phyloP scores from a whole-genome alignment of 2,888 invertebrate genomes.

The Endomychus coccineus region DNA sequence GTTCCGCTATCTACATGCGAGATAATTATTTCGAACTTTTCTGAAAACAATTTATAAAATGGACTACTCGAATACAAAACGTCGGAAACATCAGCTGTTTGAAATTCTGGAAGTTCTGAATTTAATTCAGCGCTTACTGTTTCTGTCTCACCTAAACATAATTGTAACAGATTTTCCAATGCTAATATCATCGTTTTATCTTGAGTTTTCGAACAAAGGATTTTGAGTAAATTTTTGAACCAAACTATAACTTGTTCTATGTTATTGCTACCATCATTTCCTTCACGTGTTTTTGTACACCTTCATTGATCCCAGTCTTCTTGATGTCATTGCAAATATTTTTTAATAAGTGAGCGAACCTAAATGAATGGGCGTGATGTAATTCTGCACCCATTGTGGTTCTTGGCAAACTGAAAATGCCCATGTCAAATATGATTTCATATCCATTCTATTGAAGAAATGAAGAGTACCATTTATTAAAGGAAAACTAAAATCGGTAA shows the following conservation, averaged over 20 bases:
- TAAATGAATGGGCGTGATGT: constrained; percentile 1
- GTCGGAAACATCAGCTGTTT: not conserved
- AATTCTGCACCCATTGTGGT: not conserved
- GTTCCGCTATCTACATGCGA: too few relatives aligned
- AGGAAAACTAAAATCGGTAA: constrained; percentile 4
- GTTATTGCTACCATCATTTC: constrained; percentile 4
- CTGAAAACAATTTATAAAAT: constrained; percentile 3
- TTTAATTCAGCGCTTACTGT: too few relatives aligned
- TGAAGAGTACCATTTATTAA: constrained; percentile 2
- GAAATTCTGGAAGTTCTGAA: too few relatives aligned
- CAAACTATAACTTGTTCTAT: constrained; percentile 2
- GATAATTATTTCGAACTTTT: too few relatives aligned
- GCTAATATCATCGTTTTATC: too few relatives aligned
- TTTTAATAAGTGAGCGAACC: constrained; percentile 2
- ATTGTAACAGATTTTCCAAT: too few relatives aligned
- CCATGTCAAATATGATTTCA: constrained; percentile 1
- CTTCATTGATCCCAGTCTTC: not conserved
- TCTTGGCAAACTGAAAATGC: constrained; percentile 1
- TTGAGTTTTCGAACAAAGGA: constrained; percentile 1
- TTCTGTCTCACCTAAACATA: too few relatives aligned
- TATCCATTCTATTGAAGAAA: constrained; percentile 5
- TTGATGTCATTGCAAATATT: not conserved
- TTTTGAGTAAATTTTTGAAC: constrained; percentile 1
- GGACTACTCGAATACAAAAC: not conserved
- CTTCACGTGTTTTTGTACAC: not conserved